phyloP scores from a whole-genome alignment of 1,140 invertebrate species.

The Zaprionus davidi region DNA sequence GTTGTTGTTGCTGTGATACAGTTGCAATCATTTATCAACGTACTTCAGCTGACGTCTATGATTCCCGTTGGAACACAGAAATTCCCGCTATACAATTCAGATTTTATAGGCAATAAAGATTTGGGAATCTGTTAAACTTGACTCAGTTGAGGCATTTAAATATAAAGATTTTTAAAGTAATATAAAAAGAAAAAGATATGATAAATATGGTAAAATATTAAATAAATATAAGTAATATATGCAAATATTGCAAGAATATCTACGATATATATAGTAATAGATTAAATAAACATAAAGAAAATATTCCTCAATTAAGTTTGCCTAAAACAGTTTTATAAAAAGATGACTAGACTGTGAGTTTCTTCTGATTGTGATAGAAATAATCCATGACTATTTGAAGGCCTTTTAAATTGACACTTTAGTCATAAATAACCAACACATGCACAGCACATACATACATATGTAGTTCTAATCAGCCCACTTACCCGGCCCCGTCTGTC shows the following conservation, averaged over 20 bases:
- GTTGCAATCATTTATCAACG: background rate
- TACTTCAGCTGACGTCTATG: background rate
- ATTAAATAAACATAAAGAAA: background rate
- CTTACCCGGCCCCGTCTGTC: background rate
- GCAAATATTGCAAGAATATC: too few relatives aligned
- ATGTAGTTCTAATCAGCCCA: conserved; percentile 8
- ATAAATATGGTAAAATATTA: too few relatives aligned
- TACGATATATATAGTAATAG: background rate
- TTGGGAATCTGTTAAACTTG: too few relatives aligned
- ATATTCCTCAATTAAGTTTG: background rate
- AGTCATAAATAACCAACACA: background rate
- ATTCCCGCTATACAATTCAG: too few relatives aligned
- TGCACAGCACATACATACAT: background rate
- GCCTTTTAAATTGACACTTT: background rate
- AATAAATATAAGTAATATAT: too few relatives aligned
- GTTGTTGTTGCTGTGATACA: background rate
- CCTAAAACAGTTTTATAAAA: background rate
- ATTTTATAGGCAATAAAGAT: too few relatives aligned
- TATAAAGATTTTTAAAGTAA: too few relatives aligned
- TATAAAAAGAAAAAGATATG: too few relatives aligned
- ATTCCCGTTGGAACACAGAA: background rate
- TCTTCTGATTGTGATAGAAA: background rate
- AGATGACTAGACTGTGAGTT: too few relatives aligned
- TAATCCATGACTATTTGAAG: background rate
- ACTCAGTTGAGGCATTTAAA: too few relatives aligned